Conservation (phyloP, 2,797 vertebrate species). For the Cossypha caffra region DNA sequence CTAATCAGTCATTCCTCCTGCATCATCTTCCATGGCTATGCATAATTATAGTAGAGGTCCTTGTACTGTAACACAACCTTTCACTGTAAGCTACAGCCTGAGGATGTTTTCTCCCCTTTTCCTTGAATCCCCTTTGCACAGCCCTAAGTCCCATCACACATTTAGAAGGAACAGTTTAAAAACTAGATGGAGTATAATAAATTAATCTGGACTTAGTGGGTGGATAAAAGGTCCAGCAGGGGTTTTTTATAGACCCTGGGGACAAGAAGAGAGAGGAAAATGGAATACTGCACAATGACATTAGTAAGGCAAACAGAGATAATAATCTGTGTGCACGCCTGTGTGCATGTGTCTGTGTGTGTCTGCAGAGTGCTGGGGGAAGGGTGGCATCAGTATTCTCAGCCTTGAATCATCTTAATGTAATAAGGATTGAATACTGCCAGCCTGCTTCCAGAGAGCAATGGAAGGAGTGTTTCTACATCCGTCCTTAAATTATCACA, state of each 20-base stretch:
- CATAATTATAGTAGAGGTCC: conserved; percentile 59
- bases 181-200: conserved; percentile 61
- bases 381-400: conserved; percentile 12
- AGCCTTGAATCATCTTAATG: conserved; percentile 19
- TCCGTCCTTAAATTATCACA: conserved; percentile 32
- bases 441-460: conserved; percentile 13
- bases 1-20: conserved; percentile 58
- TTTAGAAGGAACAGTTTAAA: conserved; percentile 53
- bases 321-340: neutral
- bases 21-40: conserved; percentile 45
- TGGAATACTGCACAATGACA: conserved; percentile 46
- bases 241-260: conserved; percentile 59
- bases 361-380: neutral
- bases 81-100: conserved; percentile 46
- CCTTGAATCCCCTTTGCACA: conserved; percentile 65
- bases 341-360: conserved; percentile 22
- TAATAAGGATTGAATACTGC: conserved; percentile 5
- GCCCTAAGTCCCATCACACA: conserved; percentile 37
- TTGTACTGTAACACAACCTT: conserved; percentile 52
- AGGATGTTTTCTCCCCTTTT: conserved; percentile 65
- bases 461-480: conserved; percentile 26
- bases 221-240: conserved; percentile 68
- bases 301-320: conserved; percentile 62
- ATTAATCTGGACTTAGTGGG: conserved; percentile 65
- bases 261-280: conserved; percentile 62